A percentile compares a stretch with the other conserved stretches of the same genome.
phyloP scores from a whole-genome alignment of 2,888 invertebrate species.

The Dryococelus australis region DNA sequence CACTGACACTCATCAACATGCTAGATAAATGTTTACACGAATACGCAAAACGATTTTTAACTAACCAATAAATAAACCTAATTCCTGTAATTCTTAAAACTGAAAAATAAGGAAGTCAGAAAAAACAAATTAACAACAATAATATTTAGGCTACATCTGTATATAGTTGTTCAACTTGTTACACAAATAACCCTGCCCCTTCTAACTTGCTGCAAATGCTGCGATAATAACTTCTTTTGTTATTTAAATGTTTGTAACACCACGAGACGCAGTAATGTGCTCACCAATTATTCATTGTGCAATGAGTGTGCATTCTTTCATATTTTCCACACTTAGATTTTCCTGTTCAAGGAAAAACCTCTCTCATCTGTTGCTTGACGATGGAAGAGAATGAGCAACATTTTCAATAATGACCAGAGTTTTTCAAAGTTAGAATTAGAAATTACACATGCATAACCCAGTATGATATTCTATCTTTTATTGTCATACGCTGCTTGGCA shows the following conservation, averaged over 20 bases:
- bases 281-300: constrained; percentile 25
- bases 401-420: neutral
- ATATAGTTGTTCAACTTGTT: neutral
- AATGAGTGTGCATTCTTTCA: neutral
- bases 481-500: no score
- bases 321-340: constrained; percentile 18
- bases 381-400: neutral
- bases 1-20: neutral
- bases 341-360: constrained; percentile 6
- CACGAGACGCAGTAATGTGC: neutral
- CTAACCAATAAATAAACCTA: neutral
- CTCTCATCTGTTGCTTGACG: constrained; percentile 21
- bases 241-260: neutral
- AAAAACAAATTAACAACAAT: neutral
- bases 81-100: neutral
- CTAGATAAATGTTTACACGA: no score
- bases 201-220: no score
- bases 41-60: neutral
- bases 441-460: neutral
- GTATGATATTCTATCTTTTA: no score
- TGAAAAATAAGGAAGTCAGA: neutral
- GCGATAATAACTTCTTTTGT: constrained; percentile 23
- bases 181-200: constrained; percentile 26
- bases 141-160: no score
- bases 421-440: constrained; percentile 7